phyloP scores from a whole-genome alignment of 2,888 invertebrate species.

The Bembecia ichneumoniformis region DNA sequence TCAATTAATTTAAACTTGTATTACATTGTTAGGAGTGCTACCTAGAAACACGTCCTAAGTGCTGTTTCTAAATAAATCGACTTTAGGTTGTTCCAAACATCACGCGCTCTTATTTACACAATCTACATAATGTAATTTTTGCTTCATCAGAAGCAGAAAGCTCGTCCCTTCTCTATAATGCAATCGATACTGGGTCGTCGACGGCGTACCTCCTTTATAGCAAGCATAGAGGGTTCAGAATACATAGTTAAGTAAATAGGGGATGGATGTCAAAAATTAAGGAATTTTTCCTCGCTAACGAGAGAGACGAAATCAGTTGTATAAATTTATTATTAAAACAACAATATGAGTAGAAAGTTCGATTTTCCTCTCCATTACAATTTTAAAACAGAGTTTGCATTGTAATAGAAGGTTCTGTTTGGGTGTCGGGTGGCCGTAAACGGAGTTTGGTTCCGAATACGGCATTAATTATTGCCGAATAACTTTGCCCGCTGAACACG shows the following conservation, averaged over 20 bases:
- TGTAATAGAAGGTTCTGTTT: neutral
- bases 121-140: conserved; percentile 37
- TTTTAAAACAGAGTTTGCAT: too few relatives aligned
- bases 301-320: too few relatives aligned
- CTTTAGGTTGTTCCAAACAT: too few relatives aligned
- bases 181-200: conserved; percentile 38
- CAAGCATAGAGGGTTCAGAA: neutral
- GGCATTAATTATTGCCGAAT: conserved; percentile 27
- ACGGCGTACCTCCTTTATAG: conserved; percentile 39
- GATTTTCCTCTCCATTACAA: conserved; percentile 11
- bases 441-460: conserved; percentile 24
- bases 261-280: too few relatives aligned
- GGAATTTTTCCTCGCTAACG: too few relatives aligned
- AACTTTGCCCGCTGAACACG: conserved; percentile 32
- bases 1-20: too few relatives aligned
- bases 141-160: conserved; percentile 7
- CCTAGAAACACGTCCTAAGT: too few relatives aligned
- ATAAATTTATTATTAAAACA: too few relatives aligned
- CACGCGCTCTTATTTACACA: neutral
- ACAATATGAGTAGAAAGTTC: neutral
- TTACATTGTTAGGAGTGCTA: too few relatives aligned
- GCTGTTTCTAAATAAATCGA: too few relatives aligned
- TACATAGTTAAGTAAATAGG: too few relatives aligned
- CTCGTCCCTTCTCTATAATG: conserved; percentile 15
- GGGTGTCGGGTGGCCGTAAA: conserved; percentile 23